These are phyloP conservation scores for Trachymyrmex septentrionalis DNA, from an alignment of 1,140 invertebrate species.

Conservation along the genomic window DNA sequence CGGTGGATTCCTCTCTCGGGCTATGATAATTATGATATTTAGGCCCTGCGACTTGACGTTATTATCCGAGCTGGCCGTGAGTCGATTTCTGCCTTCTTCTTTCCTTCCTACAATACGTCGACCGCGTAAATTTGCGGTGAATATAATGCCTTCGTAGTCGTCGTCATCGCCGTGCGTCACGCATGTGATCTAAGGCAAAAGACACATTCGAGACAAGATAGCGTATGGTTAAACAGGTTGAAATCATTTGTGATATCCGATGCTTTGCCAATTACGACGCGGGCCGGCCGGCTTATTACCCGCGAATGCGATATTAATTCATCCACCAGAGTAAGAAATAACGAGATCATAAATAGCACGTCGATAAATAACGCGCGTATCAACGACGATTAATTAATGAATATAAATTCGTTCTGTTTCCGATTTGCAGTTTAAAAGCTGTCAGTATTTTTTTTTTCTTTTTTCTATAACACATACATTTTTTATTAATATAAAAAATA, in stretches of 20 bases:
- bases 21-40: slow-evolving; percentile 56
- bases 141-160: not conserved
- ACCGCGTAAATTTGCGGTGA: slow-evolving; percentile 12
- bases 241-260: slow-evolving; percentile 40
- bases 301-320: slow-evolving; percentile 35
- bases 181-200: slow-evolving; percentile 6
- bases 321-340: slow-evolving; percentile 36
- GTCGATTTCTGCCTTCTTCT: not conserved
- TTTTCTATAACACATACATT: not conserved
- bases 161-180: slow-evolving; percentile 33
- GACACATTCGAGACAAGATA: not conserved
- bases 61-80: slow-evolving; percentile 32
- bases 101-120: not conserved
- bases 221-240: slow-evolving; percentile 50
- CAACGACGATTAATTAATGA: slow-evolving; percentile 20
- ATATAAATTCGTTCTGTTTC: slow-evolving; percentile 24
- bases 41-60: slow-evolving; percentile 10
- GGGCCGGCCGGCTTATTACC: slow-evolving; percentile 10
- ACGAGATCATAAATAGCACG: slow-evolving; percentile 45
- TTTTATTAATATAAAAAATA: slow-evolving; percentile 29
- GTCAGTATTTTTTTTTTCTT: slow-evolving; percentile 15
- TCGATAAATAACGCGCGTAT: not conserved
- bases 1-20: slow-evolving; percentile 14
- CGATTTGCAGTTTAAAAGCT: slow-evolving; percentile 2
- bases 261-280: slow-evolving; percentile 51